Base-by-base conservation (phyloP, 2,113 vertebrate species). In the Dasyprocta punctata region DNA sequence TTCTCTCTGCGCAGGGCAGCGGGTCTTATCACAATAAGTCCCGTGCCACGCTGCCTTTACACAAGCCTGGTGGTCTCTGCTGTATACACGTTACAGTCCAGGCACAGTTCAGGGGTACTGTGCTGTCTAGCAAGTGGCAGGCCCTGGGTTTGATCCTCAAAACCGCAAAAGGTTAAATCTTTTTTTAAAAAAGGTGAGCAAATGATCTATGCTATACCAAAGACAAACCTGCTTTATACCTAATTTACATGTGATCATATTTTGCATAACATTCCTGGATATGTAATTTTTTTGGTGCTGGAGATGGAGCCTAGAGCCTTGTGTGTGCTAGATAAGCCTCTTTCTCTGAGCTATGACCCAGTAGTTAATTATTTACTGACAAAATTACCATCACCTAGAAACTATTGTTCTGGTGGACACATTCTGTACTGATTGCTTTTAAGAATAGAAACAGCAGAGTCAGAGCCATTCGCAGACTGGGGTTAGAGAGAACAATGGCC, bases 221-320 rank as follows among this genome's bases (percentile, higher is more conserved):
- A 77, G 52, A 89, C 26, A 44, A 44, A 28, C 5, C n/a, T 77
- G 2, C 2, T 56, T 58, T 19, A 67, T 17, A 22, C 3, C 20
- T 0, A 11, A 7, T 3, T 24, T 58, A 36, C 17, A 52, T 0
- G 2, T 7, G 26, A 22, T 6, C 0, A 0, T 19, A 14, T 14
- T 75, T 19, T 7, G 17, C 44, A 13, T 20, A 8, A 56, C 30
- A 38, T 24, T 58, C 69, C 24, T 41, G 69, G 65, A 13, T 41
- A 26, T 38, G 17, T 63, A 30, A 33, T 60, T 52, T 94, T 52
- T 41, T 44, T 65, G 60, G 11, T 38, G 52, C 44, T 60, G 26
- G 33, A 54, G 24, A 69, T 92, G 11, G 24, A 80, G 30, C 30
- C 52, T 16, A 67, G 71, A 36, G 71, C 26, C 28, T 47, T 44